Percentiles rank a stretch among this genome's conserved stretches.
phyloP scores from a whole-genome alignment of 1,140 invertebrate genomes.

The Sycophaga agraensis region DNA sequence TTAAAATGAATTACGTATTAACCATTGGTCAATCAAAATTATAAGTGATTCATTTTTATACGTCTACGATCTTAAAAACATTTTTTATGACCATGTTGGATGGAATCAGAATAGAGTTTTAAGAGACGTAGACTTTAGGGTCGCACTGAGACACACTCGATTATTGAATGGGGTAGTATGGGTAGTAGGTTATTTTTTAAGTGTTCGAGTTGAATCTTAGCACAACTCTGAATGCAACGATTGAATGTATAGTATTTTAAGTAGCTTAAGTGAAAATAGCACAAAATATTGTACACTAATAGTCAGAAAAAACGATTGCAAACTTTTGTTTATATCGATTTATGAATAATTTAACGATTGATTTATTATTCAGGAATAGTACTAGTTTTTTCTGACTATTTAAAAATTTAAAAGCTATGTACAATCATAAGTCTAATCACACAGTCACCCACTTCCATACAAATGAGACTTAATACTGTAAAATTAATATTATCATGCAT shows the following conservation, averaged over 20 bases:
- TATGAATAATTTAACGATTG: no score
- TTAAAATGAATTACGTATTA: no score
- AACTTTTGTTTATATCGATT: no score
- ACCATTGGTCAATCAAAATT: no score
- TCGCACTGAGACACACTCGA: background rate
- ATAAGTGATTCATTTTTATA: no score
- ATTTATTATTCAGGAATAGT: no score
- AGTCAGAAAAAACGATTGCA: background rate
- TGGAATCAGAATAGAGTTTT: no score
- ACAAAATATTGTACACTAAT: background rate
- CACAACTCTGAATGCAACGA: background rate
- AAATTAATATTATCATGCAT: background rate
- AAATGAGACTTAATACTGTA: background rate
- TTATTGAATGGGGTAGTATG: background rate
- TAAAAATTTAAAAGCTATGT: no score
- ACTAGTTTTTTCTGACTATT: no score
- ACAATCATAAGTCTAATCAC: background rate
- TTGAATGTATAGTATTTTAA: conserved; percentile 16
- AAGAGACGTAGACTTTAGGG: no score
- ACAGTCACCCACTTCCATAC: background rate
- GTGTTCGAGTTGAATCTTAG: background rate
- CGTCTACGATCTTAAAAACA: no score
- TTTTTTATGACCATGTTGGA: no score
- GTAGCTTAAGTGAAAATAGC: background rate
- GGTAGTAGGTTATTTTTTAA: conserved; percentile 6